phyloP scores from a whole-genome alignment of 2,113 vertebrate genomes.

The Myiopsitta monachus region DNA sequence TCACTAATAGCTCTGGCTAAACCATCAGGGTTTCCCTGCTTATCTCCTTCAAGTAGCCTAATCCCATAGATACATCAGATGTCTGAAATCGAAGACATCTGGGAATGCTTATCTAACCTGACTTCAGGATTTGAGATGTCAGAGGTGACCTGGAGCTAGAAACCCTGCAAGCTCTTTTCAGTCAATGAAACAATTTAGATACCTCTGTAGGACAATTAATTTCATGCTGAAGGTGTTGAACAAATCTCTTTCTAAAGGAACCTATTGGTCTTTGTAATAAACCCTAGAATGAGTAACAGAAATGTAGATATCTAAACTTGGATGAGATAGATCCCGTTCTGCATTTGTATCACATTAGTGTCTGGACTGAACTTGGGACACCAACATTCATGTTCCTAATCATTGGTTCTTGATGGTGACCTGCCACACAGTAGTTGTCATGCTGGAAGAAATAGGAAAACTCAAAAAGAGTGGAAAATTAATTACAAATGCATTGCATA shows the following conservation, averaged over 20 bases:
- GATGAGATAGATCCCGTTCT: not conserved
- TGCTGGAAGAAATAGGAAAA: not conserved
- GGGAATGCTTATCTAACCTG: not conserved
- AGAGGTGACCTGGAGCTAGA: not conserved
- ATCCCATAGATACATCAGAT: not conserved
- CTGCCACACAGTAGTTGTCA: not conserved
- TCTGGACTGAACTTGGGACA: not conserved
- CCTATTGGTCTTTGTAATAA: not conserved
- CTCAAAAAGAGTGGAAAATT: not conserved
- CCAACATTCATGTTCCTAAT: not conserved
- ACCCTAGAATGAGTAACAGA: not conserved
- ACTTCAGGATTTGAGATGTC: not conserved
- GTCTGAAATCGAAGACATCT: not conserved
- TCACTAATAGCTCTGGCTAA: not conserved
- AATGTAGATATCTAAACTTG: not conserved
- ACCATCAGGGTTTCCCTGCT: not conserved
- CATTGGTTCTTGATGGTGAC: not conserved
- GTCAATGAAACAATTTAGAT: not conserved
- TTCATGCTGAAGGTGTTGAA: not conserved
- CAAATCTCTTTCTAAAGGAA: not conserved
- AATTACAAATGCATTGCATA: not conserved
- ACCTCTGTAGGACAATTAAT: not conserved
- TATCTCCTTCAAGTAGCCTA: not conserved
- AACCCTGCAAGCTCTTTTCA: rapidly evolving
- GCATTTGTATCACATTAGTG: not conserved